These are phyloP conservation scores for Melanotaenia pygmaea DNA, from an alignment of 2,797 vertebrate species.

Conservation along the genomic window DNA sequence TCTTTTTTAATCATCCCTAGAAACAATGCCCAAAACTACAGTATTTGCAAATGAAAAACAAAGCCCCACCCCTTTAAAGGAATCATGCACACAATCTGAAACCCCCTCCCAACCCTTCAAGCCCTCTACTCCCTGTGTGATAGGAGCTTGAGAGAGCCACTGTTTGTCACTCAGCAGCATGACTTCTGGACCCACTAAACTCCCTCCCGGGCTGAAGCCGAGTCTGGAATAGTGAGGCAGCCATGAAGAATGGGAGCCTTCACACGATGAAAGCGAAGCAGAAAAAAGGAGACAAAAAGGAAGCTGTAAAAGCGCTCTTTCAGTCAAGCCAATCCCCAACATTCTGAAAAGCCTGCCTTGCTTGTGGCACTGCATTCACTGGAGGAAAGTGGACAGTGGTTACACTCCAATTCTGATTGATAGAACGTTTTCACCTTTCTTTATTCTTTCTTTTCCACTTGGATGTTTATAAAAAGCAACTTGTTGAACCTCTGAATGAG, in stretches of 20 bases:
- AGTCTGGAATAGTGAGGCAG: constrained; percentile 66
- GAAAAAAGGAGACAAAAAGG: constrained; percentile 13
- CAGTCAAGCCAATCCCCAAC: constrained; percentile 54
- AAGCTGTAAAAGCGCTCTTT: constrained; percentile 63
- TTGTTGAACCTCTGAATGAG: constrained; percentile 57
- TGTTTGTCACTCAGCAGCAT: constrained; percentile 68
- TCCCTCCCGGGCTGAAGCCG: constrained; percentile 52
- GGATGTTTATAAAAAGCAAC: constrained; percentile 59
- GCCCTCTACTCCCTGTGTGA: constrained; percentile 6
- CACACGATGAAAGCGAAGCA: constrained; percentile 66
- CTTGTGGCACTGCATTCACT: constrained; percentile 47
- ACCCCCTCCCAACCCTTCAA: not conserved
- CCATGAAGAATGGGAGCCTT: constrained; percentile 65
- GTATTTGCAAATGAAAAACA: not conserved
- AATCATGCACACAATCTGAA: constrained; percentile 7
- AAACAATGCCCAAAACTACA: constrained; percentile 7
- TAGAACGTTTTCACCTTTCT: constrained; percentile 17
- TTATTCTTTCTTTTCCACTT: constrained; percentile 60
- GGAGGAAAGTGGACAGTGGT: constrained; percentile 63
- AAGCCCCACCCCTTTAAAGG: not conserved
- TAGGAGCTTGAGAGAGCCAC: constrained; percentile 44
- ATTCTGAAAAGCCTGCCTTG: constrained; percentile 58
- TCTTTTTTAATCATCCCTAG: not conserved
- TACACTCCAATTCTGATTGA: constrained; percentile 50
- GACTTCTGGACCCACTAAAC: constrained; percentile 64